Conservation (phyloP, 2,113 vertebrate species). For the Antennarius striatus region DNA sequence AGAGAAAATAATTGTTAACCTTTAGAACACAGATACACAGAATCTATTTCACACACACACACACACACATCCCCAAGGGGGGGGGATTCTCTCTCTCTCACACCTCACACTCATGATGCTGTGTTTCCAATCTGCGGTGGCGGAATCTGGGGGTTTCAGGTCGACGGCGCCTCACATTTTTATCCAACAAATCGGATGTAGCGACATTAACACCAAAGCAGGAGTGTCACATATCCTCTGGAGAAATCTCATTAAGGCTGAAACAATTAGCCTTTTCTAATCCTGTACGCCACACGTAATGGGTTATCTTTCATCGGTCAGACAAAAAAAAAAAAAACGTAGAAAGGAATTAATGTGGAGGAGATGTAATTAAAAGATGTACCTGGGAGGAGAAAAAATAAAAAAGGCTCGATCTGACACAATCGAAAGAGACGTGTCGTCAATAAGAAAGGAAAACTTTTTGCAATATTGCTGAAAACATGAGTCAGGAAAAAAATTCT, state of each 20-base stretch:
- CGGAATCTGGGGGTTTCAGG: neutral
- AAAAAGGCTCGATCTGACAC: conserved; percentile 5
- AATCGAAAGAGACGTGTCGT: conserved; percentile 18
- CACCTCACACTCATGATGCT: neutral
- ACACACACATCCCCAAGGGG: conserved; percentile 42
- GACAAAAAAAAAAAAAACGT: too few relatives aligned
- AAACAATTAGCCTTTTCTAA: neutral
- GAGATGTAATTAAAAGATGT: neutral
- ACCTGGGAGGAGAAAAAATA: neutral
- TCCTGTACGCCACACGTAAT: too few relatives aligned
- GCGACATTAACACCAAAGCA: neutral
- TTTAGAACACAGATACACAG: conserved; percentile 72
- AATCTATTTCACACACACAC: conserved; percentile 70
- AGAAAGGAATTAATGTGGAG: neutral
- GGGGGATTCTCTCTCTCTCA: too few relatives aligned
- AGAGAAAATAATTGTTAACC: conserved; percentile 81
- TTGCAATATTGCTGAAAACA: conserved; percentile 19
- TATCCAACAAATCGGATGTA: conserved; percentile 17
- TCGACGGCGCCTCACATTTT: neutral
- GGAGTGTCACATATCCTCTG: neutral
- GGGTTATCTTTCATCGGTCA: too few relatives aligned
- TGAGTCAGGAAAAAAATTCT: conserved; percentile 27
- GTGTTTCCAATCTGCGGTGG: neutral
- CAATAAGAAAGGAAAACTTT: conserved; percentile 29
- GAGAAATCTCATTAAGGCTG: neutral